Conservation (phyloP, 2,113 vertebrate species). For the Prinia subflava region DNA sequence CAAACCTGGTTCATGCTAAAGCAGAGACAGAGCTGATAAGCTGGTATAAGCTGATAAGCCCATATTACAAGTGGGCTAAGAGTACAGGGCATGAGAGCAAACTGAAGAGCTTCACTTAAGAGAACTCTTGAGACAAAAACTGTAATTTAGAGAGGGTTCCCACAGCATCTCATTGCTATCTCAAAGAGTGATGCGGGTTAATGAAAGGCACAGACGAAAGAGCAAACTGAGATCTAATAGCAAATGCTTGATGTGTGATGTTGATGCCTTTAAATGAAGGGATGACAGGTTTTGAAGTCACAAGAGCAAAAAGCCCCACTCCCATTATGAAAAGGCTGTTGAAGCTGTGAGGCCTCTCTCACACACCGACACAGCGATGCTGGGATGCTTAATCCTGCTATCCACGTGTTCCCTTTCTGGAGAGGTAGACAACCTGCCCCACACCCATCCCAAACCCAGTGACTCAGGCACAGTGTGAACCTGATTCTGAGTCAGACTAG, state of each 20-base stretch:
- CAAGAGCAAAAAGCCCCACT: rapidly evolving
- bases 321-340: not conserved
- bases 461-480: not conserved
- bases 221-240: not conserved
- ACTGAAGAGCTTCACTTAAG: not conserved
- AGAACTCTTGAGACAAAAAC: not conserved
- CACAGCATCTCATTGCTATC: not conserved
- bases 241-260: not conserved
- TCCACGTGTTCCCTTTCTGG: not conserved
- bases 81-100: not conserved
- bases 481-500: not conserved
- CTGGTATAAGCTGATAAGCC: not conserved
- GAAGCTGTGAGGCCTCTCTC: not conserved
- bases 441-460: not conserved
- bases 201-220: not conserved
- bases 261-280: not conserved
- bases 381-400: rapidly evolving
- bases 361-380: rapidly evolving
- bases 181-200: not conserved
- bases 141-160: not conserved
- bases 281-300: not conserved
- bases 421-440: not conserved
- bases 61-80: not conserved
- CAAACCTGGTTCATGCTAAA: not conserved
- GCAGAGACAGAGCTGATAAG: not conserved